Evolutionary conservation across 2,888 invertebrate genomes (phyloP).

Genomic region (Tribolium freemani): DNA sequence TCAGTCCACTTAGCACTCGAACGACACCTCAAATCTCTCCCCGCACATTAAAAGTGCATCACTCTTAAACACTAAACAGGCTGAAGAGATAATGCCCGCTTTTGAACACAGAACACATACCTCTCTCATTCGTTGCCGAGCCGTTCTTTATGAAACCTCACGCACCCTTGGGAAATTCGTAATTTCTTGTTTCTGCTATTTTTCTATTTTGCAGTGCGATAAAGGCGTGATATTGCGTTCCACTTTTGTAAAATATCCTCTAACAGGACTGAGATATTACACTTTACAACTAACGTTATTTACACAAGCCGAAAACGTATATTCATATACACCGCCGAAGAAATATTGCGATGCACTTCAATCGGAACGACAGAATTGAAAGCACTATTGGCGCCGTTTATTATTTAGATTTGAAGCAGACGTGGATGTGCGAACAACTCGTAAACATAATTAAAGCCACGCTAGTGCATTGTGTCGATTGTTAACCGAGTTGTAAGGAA

Average conservation of each 20-base stretch:
- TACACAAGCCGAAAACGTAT: neutral
- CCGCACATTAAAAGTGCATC: constrained; percentile 64
- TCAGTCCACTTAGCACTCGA: constrained; percentile 56
- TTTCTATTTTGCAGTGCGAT: constrained; percentile 58
- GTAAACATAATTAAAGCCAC: too few species aligned
- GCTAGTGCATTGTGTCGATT: neutral
- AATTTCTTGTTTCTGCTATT: constrained; percentile 57
- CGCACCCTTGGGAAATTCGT: constrained; percentile 62
- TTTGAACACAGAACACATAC: constrained; percentile 61
- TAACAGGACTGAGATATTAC: constrained; percentile 26
- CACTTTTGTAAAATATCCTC: constrained; percentile 28
- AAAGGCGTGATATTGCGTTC: constrained; percentile 45
- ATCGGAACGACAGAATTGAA: too few species aligned
- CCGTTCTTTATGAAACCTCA: constrained; percentile 55
- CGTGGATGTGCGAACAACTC: too few species aligned
- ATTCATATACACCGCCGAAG: neutral
- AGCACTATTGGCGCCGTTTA: too few species aligned
- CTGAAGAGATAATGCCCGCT: constrained; percentile 64
- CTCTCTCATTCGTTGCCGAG: constrained; percentile 51
- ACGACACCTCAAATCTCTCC: constrained; percentile 54
- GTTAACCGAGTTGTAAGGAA: neutral
- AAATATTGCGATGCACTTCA: neutral
- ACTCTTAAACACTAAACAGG: constrained; percentile 65
- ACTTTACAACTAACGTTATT: constrained; percentile 22
- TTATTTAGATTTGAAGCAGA: too few species aligned